Evolutionary conservation across 2,888 invertebrate genomes (phyloP).

Genomic region (Agonopterix arenella): DNA sequence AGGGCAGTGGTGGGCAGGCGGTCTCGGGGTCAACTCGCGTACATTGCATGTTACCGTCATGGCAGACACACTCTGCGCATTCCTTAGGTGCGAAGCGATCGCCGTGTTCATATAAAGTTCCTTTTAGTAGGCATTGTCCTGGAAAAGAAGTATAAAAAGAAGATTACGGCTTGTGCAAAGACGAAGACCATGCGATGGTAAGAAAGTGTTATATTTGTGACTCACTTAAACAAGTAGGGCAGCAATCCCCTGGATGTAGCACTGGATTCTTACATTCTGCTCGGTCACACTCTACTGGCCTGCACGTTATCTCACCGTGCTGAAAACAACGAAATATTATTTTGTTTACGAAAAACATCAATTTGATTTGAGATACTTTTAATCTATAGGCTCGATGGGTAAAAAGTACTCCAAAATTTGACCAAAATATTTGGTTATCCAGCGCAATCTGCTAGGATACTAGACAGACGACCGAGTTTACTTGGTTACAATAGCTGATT

Average conservation of each 20-base stretch:
- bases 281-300: constrained; percentile 87
- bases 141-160: constrained; percentile 23
- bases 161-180: no score
- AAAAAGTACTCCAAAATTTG: no score
- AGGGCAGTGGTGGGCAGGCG: constrained; percentile 86
- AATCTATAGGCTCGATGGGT: no score
- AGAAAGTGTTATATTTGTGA: constrained; percentile 5
- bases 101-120: constrained; percentile 87
- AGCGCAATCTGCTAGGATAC: no score
- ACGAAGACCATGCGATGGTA: constrained; percentile 1
- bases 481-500: no score
- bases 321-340: constrained; percentile 44
- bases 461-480: no score
- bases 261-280: constrained; percentile 89
- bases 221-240: constrained; percentile 92
- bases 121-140: constrained; percentile 84
- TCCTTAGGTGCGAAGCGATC: constrained; percentile 83
- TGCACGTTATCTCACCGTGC: constrained; percentile 91
- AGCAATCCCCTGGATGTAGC: constrained; percentile 86
- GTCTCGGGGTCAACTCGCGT: constrained; percentile 82
- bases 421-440: no score
- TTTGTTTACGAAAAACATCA: no score
- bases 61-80: constrained; percentile 89
- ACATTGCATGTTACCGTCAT: constrained; percentile 89
- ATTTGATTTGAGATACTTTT: no score